Conservation (phyloP, 2,113 vertebrate species). For the Xenopus borealis region DNA sequence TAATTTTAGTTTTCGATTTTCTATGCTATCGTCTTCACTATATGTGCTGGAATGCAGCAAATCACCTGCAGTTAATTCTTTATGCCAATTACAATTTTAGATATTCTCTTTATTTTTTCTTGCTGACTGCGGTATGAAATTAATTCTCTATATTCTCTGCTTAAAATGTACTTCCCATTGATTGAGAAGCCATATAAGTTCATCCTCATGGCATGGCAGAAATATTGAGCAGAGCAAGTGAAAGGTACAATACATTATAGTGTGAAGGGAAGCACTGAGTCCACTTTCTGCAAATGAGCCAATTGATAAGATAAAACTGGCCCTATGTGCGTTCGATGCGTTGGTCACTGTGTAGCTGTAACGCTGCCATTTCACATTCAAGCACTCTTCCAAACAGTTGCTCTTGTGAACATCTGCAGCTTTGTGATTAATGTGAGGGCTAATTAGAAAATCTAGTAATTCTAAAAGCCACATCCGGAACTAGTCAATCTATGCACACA, state of each 20-base stretch:
- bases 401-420: conserved; percentile 36
- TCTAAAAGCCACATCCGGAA: neutral
- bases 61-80: neutral
- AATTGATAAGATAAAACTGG: conserved; percentile 10
- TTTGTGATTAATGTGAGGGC: conserved; percentile 34
- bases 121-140: neutral
- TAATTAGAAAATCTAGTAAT: conserved; percentile 32
- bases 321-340: neutral
- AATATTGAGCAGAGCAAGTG: neutral
- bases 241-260: neutral
- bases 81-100: neutral
- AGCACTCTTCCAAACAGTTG: conserved; percentile 28
- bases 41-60: neutral
- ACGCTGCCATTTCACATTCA: conserved; percentile 22
- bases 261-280: neutral
- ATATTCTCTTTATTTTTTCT: conserved; percentile 7
- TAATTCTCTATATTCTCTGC: neutral
- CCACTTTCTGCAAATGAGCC: neutral
- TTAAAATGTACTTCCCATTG: conserved; percentile 1
- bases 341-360: conserved; percentile 36
- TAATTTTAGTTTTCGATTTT: neutral
- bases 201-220: neutral
- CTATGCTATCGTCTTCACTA: neutral
- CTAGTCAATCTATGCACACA: conserved; percentile 8
- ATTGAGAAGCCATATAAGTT: neutral